Conservation (phyloP, 2,113 vertebrate species). For the Dicerorhinus sumatrensis region DNA sequence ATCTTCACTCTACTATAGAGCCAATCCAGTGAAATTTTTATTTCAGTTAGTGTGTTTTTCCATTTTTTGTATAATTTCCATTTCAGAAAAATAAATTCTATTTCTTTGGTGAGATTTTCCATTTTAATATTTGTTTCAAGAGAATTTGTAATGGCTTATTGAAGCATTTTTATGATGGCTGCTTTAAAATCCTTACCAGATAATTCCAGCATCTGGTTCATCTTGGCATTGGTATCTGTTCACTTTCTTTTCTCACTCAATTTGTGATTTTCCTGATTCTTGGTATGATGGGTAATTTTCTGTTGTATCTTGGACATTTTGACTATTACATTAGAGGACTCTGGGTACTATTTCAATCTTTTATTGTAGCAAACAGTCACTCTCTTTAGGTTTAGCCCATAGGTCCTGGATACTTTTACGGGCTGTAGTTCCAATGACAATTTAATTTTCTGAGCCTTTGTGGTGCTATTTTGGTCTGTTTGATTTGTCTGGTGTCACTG, state of each 20-base stretch:
- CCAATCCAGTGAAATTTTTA: background rate
- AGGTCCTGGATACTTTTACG: background rate
- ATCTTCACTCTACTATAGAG: background rate
- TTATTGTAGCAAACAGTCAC: background rate
- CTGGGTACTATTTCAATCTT: background rate
- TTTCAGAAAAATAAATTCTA: background rate
- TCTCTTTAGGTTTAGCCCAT: background rate
- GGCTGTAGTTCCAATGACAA: background rate
- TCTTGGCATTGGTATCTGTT: background rate
- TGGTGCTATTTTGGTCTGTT: conserved; percentile 4
- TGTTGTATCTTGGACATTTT: background rate
- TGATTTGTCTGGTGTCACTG: background rate
- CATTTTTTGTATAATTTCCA: background rate
- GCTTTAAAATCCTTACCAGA: conserved; percentile 22
- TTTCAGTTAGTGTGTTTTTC: background rate
- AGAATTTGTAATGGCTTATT: background rate
- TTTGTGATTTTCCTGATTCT: background rate
- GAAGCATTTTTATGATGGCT: background rate
- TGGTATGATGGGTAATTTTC: background rate
- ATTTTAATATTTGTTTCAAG: conserved; percentile 8
- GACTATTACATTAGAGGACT: background rate
- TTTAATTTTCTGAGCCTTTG: conserved; percentile 29
- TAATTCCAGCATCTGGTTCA: background rate
- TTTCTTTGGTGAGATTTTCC: background rate
- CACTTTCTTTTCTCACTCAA: background rate